Conservation (phyloP, 23 tunicate species). For the Halocynthia aurantium region DNA sequence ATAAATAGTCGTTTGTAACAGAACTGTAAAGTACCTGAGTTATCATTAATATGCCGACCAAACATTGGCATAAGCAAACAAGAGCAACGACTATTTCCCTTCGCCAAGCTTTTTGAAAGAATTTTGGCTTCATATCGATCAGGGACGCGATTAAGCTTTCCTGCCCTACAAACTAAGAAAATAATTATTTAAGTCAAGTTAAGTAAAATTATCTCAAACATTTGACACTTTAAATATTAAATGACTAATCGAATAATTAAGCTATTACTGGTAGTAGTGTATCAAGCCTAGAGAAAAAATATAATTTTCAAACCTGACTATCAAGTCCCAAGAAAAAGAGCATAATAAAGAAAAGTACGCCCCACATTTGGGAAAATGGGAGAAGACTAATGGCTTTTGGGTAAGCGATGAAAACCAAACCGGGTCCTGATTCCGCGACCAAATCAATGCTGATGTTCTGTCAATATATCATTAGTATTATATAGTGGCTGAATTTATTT, state of each 20-base stretch:
- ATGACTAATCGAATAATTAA: no score
- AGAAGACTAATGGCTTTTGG: slow-evolving; percentile 50
- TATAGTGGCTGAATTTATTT: no score
- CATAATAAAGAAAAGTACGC: slow-evolving; percentile 47
- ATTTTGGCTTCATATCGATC: slow-evolving; percentile 38
- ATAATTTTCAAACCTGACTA: slow-evolving; percentile 26
- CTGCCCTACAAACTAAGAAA: slow-evolving; percentile 60
- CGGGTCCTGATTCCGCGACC: slow-evolving; percentile 66
- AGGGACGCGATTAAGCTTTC: slow-evolving; percentile 47
- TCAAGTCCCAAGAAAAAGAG: slow-evolving; percentile 54
- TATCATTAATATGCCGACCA: slow-evolving; percentile 43
- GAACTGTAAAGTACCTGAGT: slow-evolving; percentile 37
- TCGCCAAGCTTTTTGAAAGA: slow-evolving; percentile 42
- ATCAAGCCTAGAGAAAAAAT: background rate
- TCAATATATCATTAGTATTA: background rate
- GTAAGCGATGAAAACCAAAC: slow-evolving; percentile 53
- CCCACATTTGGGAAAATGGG: slow-evolving; percentile 53
- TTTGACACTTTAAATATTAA: no score
- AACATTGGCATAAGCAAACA: slow-evolving; percentile 34
- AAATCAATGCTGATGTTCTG: slow-evolving; percentile 39
- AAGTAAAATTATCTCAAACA: no score
- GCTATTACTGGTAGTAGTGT: no score
- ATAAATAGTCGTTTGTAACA: background rate
- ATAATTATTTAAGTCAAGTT: no score
- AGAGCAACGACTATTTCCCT: slow-evolving; percentile 42